Conservation (phyloP, 2,113 vertebrate genomes). For the Pampusana beccarii region DNA sequence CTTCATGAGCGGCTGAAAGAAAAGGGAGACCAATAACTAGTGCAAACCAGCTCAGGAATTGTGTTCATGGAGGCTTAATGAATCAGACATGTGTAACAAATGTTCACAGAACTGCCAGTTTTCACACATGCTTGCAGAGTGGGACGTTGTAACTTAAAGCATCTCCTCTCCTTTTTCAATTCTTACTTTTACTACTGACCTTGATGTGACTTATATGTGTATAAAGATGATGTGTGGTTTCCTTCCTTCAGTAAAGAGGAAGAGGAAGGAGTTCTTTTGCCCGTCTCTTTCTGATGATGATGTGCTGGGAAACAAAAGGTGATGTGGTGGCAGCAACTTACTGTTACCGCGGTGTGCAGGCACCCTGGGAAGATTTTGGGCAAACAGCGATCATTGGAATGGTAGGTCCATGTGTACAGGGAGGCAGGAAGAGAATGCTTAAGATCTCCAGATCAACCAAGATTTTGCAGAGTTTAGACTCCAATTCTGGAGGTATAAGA, state of each 20-base stretch:
- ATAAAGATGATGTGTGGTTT: fast-evolving
- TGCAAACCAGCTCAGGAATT: neutral
- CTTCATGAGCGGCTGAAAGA: neutral
- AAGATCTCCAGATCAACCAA: neutral
- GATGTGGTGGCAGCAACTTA: neutral
- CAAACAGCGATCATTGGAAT: neutral
- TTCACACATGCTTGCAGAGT: neutral
- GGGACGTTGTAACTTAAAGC: neutral
- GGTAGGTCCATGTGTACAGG: neutral
- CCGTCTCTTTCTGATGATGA: neutral
- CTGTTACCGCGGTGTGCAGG: neutral
- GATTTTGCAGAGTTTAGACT: neutral
- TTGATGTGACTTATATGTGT: neutral
- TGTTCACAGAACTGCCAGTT: neutral
- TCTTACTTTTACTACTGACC: neutral
- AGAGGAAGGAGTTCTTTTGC: neutral
- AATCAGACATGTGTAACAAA: neutral
- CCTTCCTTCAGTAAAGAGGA: neutral
- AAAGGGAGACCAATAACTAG: neutral
- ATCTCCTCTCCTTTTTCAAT: neutral
- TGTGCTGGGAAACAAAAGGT: neutral
- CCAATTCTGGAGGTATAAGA: neutral
- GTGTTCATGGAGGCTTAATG: neutral
- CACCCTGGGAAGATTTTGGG: neutral
- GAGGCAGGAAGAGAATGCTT: neutral